Evolutionary conservation across 2,113 vertebrate species (phyloP).

Genomic region (Eublepharis macularius): DNA sequence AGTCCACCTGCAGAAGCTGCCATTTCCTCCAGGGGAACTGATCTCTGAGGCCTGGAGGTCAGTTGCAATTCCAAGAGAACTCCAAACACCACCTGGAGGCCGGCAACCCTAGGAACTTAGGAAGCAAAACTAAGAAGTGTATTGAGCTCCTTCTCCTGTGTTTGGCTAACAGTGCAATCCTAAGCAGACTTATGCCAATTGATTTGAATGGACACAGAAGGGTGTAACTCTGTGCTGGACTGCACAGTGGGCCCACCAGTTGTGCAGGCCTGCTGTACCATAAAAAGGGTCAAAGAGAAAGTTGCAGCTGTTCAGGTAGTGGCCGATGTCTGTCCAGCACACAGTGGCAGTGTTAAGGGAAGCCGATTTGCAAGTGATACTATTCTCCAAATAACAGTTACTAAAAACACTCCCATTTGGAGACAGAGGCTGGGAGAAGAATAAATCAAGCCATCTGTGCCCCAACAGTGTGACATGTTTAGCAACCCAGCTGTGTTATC

Average conservation of each 20-base stretch:
- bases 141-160: background rate
- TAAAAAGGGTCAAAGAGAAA: background rate
- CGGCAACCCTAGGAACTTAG: background rate
- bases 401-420: background rate
- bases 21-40: too few species aligned
- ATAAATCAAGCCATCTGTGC: background rate
- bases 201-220: too few species aligned
- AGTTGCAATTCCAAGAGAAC: too few species aligned
- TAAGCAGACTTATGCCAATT: too few species aligned
- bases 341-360: background rate
- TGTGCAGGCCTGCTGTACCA: background rate
- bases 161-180: too few species aligned
- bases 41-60: too few species aligned
- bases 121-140: background rate
- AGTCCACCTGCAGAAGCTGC: too few species aligned
- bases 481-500: slow-evolving; percentile 21
- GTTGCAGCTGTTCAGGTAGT: accelerated
- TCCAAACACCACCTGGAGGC: background rate
- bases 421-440: background rate
- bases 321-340: background rate
- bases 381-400: accelerated
- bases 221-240: too few species aligned
- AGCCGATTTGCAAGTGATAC: background rate
- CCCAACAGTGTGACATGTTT: slow-evolving; percentile 16
- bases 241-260: background rate